Evolutionary conservation across 2,888 invertebrate genomes (phyloP), one percentile per base, ranked within the genome.

Genomic region (Monochamus alternatus): DNA sequence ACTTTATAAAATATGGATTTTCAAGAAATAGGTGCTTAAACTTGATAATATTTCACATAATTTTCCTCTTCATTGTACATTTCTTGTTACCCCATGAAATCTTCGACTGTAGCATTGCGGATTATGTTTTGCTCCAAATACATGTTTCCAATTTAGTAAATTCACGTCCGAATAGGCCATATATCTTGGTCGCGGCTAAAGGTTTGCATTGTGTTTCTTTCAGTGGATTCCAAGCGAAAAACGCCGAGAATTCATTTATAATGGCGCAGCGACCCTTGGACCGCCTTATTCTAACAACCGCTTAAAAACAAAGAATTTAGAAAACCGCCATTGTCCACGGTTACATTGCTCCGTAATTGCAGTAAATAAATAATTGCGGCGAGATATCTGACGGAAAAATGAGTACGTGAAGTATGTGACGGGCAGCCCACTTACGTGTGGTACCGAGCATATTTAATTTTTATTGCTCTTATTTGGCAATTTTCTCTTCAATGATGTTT

Each of bases 301-400:
- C 80, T 77, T 82, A 81, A 81, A 81, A 82, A 80, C 79, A 82
- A 79, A 78, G 78, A 78, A 82, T 78, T 81, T 79, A 81, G 81
- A 83, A 80, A 79, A 79, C 78, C 78, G 80, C 83, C 80, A 84
- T 84, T 84, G 84, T 84, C 73, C 72, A 72, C 76, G 59, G 80
- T 84, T 79, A 79, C 84, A 86, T 86, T 83, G 83, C 84, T 82
- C 75, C 73, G 83, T 85, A 86, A 86, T 86, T 86, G 84, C 85
- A 77, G 80, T 81, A 83, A 84, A 85, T 84, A 83, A 80, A 80
- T 66, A 60, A 76, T 79, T 79, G 77, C 77, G 66, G 62, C 75
- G 65, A 76, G 73, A 79, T 80, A 79, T 77, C 77, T 70, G 74
- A 68, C 38, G 31, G 62, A 43, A 63, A 74, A 74, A 74, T 74